Evolutionary conservation across 2,797 vertebrate species (phyloP), one percentile per base, ranked within the genome.

Genomic region (Rhynchotus rufescens): DNA sequence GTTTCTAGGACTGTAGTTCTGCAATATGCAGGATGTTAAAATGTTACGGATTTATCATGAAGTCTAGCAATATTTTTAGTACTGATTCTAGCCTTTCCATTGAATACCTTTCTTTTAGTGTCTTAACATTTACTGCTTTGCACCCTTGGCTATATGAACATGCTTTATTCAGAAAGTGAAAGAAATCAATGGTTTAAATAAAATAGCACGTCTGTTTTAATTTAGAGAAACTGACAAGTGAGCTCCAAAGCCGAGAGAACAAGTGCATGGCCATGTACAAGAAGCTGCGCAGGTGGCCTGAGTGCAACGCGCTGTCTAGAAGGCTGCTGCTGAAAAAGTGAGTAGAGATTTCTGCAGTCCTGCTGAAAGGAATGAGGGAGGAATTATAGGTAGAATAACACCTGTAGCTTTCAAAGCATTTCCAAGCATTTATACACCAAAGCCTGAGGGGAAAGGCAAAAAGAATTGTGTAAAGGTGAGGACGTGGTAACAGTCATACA

Each of bases 211-310:
- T 92, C 78, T 83, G 38, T 95, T 88, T 89, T 77, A 59, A 93
- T 95, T 52, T 97, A 99, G 99, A 99, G 96, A 99, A 99, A 95
- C 97, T 99, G 98, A 99, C 99, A 61, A 99, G 99, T 36, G 99
- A 99, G 96, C 98, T 99, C 80, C 99, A 99, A 96, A 99, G 99
- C 97, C 98, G 99, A 42, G 99, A 99, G 94, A 99, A 98, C 95
- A 99, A 99, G 92, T 99, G 99, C 89, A 99, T 99, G 99, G 98
- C 98, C 80, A 98, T 99, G 94, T 99, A 99, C 96, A 98, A 98
- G 96, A 98, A 99, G 72, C 98, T 99, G 57, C 97, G 98, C 86
- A 97, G 97, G 92, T 99, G 99, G 99, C 98, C 99, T 0, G 99
- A 99, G 97, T 99, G 99, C 91, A 99, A 99, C 4, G 99, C 99